phyloP scores from a whole-genome alignment of 2,113 vertebrate species.

The Tragelaphus strepsiceros region DNA sequence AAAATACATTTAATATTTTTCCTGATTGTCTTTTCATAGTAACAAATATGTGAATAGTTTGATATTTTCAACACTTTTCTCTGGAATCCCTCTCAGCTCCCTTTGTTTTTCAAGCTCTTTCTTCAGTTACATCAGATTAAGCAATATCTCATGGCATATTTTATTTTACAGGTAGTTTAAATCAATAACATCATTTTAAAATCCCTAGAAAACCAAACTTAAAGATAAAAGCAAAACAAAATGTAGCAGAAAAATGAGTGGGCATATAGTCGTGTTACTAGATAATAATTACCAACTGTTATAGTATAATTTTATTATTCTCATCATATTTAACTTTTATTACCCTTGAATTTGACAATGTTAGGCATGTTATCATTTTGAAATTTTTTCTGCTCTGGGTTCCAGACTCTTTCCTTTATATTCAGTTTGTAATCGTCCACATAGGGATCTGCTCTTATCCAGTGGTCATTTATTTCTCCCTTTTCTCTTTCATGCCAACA shows the following conservation, averaged over 20 bases:
- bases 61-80: neutral
- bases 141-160: neutral
- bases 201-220: conserved; percentile 65
- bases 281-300: conserved; percentile 65
- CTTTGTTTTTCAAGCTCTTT: neutral
- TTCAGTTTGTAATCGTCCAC: neutral
- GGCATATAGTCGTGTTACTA: conserved; percentile 68
- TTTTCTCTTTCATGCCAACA: neutral
- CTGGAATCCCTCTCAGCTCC: neutral
- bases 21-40: neutral
- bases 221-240: conserved; percentile 68
- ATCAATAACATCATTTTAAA: conserved; percentile 65
- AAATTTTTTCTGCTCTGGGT: neutral
- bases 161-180: conserved; percentile 48
- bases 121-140: neutral
- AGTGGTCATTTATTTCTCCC: neutral
- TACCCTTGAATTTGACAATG: neutral
- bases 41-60: neutral
- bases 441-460: neutral
- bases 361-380: neutral
- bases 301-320: neutral
- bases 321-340: neutral
- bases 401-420: neutral
- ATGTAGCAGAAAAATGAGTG: conserved; percentile 48
- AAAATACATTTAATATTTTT: neutral